phyloP scores from a whole-genome alignment of 2,113 vertebrate genomes.

The Seriola rivoliana region DNA sequence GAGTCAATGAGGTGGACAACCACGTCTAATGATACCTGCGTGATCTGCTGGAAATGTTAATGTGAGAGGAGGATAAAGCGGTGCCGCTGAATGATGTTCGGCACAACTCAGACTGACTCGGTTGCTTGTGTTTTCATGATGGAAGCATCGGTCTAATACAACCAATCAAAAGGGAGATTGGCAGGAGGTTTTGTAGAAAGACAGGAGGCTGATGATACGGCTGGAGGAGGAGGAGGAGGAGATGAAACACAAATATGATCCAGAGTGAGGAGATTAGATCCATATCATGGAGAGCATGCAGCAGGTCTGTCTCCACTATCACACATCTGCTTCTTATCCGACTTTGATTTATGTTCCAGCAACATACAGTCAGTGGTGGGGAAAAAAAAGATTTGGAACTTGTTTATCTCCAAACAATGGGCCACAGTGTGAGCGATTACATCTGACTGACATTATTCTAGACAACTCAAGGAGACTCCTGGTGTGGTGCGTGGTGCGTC shows the following conservation, averaged over 20 bases:
- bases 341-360: constrained; percentile 67
- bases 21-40: constrained; percentile 48
- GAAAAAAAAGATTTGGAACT: constrained; percentile 22
- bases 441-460: constrained; percentile 41
- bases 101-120: not conserved
- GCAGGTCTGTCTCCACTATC: constrained; percentile 58
- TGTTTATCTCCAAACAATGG: constrained; percentile 65
- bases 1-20: constrained; percentile 54
- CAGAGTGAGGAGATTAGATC: constrained; percentile 69
- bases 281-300: constrained; percentile 55
- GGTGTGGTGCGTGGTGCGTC: constrained; percentile 30
- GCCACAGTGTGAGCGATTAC: constrained; percentile 5
- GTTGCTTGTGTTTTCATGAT: constrained; percentile 7
- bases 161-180: constrained; percentile 49
- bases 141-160: constrained; percentile 24
- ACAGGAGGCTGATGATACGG: constrained; percentile 48
- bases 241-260: constrained; percentile 68
- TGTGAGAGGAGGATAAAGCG: constrained; percentile 34
- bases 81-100: not conserved
- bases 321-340: constrained; percentile 55
- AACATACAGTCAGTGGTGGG: constrained; percentile 29
- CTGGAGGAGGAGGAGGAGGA: constrained; percentile 31
- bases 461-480: constrained; percentile 66
- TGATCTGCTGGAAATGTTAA: constrained; percentile 49
- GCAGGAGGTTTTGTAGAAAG: constrained; percentile 21